Evolutionary conservation across 2,113 vertebrate genomes (phyloP).

Genomic region (Thryonomys swinderianus): DNA sequence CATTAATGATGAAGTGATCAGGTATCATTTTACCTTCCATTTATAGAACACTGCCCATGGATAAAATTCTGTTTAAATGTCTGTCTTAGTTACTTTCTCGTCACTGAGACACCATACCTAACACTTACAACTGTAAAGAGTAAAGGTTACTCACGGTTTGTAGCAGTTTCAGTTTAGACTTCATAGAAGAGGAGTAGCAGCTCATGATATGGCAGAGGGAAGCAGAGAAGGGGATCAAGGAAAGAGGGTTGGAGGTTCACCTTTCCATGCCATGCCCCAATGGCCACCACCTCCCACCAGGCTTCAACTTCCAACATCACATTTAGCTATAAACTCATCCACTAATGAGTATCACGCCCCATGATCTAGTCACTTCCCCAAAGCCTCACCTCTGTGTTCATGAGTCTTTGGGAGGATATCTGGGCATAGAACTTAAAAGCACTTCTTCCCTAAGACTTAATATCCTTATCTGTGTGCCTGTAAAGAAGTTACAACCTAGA

Average conservation of each 20-base stretch:
- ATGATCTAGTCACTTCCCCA: neutral
- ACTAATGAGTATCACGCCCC: neutral
- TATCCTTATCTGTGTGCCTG: neutral
- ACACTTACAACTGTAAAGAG: neutral
- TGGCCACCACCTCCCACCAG: neutral
- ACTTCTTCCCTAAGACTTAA: neutral
- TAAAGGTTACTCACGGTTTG: neutral
- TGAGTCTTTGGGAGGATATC: neutral
- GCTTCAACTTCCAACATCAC: neutral
- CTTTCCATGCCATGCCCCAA: neutral
- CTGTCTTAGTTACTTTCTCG: neutral
- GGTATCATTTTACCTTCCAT: neutral
- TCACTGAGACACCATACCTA: neutral
- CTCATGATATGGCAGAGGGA: neutral
- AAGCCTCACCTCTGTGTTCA: neutral
- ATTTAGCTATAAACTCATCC: neutral
- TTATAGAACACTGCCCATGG: neutral
- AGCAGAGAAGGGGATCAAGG: neutral
- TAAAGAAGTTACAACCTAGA: neutral
- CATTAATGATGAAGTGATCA: constrained; percentile 1
- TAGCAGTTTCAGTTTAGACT: neutral
- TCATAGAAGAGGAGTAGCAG: neutral
- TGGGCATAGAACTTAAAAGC: neutral
- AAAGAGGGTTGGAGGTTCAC: neutral
- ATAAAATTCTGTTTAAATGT: neutral